Evolutionary conservation across 2,797 vertebrate genomes (phyloP).

Genomic region (Falco rusticolus): DNA sequence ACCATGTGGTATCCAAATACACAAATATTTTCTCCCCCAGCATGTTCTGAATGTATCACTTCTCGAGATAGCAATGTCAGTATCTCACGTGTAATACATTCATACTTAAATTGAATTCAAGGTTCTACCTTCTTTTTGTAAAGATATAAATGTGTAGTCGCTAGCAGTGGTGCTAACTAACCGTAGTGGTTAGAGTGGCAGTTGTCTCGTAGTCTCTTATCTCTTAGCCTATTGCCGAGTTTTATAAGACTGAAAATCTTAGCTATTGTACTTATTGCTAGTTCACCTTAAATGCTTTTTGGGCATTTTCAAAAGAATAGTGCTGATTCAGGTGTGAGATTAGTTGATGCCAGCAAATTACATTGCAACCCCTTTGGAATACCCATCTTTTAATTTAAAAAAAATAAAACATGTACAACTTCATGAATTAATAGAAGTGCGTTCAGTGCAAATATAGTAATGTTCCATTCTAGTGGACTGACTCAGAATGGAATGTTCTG

Average conservation of each 20-base stretch:
- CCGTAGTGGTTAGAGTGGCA: neutral
- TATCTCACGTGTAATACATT: neutral
- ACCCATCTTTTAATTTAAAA: neutral
- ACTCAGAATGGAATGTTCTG: neutral
- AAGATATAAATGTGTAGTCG: neutral
- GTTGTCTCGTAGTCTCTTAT: neutral
- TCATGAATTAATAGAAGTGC: neutral
- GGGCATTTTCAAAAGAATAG: neutral
- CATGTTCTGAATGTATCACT: neutral
- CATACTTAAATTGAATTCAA: neutral
- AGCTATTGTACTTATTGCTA: neutral
- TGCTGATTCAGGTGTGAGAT: neutral
- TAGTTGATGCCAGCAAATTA: neutral
- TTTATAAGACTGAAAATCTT: neutral
- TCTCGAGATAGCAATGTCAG: neutral
- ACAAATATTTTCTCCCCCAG: neutral
- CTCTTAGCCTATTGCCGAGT: neutral
- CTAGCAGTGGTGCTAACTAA: neutral
- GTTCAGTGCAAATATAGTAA: neutral
- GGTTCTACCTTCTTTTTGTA: neutral
- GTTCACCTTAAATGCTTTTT: neutral
- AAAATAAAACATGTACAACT: neutral
- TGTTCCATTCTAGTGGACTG: neutral
- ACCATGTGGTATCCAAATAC: neutral
- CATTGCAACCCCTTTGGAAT: neutral